A percentile compares a stretch with the other conserved stretches of the same genome.
Evolutionary conservation across 2,888 invertebrate genomes (phyloP).

Genomic region (Pristionchus maxplancki): DNA sequence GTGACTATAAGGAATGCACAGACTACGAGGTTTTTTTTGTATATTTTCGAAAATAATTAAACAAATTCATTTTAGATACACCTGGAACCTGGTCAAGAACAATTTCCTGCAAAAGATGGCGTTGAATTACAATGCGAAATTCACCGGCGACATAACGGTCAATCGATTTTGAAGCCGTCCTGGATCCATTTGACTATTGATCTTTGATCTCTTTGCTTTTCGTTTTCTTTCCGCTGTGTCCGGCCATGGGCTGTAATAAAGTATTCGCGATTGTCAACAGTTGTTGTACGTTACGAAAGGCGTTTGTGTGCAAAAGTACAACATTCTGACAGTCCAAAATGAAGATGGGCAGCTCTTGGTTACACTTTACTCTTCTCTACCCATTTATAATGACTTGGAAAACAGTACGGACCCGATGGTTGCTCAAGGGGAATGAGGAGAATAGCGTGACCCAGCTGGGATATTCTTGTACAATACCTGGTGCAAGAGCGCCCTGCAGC

Average conservation of each 20-base stretch:
- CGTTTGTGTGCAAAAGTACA: too few relatives aligned
- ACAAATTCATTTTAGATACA: slow-evolving; percentile 56
- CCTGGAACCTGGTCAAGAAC: slow-evolving; percentile 68
- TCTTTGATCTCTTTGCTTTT: not conserved
- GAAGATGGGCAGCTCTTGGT: too few relatives aligned
- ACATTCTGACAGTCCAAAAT: not conserved
- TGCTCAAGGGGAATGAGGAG: too few relatives aligned
- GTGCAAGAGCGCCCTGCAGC: too few relatives aligned
- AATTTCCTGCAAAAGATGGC: slow-evolving; percentile 67
- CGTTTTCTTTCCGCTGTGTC: not conserved
- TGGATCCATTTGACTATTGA: slow-evolving; percentile 3
- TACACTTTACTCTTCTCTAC: too few relatives aligned
- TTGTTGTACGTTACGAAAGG: too few relatives aligned
- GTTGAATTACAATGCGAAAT: slow-evolving; percentile 63
- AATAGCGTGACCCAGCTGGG: too few relatives aligned
- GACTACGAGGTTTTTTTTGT: slow-evolving; percentile 41
- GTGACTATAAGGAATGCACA: slow-evolving; percentile 12
- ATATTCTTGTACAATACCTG: too few relatives aligned
- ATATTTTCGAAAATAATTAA: too few relatives aligned
- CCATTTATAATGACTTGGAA: too few relatives aligned
- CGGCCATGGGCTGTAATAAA: not conserved
- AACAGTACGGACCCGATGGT: too few relatives aligned
- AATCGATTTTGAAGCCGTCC: slow-evolving; percentile 55
- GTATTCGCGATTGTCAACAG: not conserved
- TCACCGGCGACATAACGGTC: slow-evolving; percentile 62